Conservation (phyloP, 2,888 invertebrate species). For the Epinotia nisella region DNA sequence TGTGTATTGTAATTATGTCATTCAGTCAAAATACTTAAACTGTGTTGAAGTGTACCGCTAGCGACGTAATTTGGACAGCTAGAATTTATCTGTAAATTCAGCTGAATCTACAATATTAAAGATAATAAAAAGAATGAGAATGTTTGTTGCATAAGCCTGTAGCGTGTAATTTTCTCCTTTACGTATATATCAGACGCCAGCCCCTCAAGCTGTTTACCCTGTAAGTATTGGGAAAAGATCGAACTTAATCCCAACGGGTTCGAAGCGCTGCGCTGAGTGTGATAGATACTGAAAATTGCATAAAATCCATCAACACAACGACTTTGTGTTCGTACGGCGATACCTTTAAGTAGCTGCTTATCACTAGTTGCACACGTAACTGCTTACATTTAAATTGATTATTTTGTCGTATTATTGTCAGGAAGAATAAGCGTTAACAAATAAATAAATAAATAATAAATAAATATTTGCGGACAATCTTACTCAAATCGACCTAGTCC, state of each 20-base stretch:
- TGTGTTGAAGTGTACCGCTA: too few relatives aligned
- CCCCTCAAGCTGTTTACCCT: conserved; percentile 72
- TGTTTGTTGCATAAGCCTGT: conserved; percentile 46
- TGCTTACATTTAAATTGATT: background rate
- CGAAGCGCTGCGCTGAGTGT: conserved; percentile 73
- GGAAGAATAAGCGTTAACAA: background rate
- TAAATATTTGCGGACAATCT: too few relatives aligned
- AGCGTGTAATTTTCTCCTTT: conserved; percentile 51
- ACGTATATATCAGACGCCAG: conserved; percentile 55
- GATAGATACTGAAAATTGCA: conserved; percentile 85
- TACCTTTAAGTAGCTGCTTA: conserved; percentile 31
- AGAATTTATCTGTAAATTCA: too few relatives aligned
- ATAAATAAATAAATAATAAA: too few relatives aligned
- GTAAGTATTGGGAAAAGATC: conserved; percentile 83
- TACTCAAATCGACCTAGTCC: too few relatives aligned
- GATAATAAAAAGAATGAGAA: conserved; percentile 21
- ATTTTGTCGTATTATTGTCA: background rate
- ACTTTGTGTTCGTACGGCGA: conserved; percentile 63
- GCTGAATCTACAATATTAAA: too few relatives aligned
- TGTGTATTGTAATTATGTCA: too few relatives aligned
- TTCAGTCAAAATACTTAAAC: too few relatives aligned
- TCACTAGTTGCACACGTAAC: conserved; percentile 6
- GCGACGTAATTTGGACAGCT: too few relatives aligned
- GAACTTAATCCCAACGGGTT: conserved; percentile 80
- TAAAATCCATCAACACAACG: conserved; percentile 82